Conservation (phyloP, 2,113 vertebrate species). For the Gila orcuttii region DNA sequence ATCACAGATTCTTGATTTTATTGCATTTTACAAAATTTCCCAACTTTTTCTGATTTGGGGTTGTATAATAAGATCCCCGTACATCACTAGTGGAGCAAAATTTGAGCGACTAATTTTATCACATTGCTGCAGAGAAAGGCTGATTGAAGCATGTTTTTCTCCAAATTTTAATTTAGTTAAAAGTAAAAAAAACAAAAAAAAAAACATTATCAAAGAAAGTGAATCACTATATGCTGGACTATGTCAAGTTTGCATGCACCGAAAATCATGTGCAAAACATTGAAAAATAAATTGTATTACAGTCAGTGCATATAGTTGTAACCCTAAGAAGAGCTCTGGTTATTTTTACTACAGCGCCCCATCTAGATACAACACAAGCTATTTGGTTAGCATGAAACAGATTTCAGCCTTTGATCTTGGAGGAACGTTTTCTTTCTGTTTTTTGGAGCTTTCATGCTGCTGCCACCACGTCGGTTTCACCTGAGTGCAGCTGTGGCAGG, state of each 20-base stretch:
- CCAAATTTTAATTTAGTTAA: background rate
- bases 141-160: background rate
- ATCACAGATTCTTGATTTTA: no score
- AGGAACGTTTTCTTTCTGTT: constrained; percentile 5
- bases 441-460: constrained; percentile 42
- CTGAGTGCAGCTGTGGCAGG: constrained; percentile 54
- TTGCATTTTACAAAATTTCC: no score
- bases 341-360: background rate
- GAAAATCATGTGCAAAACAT: background rate
- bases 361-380: constrained; percentile 8
- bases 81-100: no score
- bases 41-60: no score
- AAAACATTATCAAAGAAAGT: background rate
- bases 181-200: no score
- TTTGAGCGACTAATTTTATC: no score
- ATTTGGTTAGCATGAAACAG: constrained; percentile 3
- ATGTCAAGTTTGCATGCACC: background rate
- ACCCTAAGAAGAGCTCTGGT: background rate
- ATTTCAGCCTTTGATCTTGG: constrained; percentile 39
- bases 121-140: no score
- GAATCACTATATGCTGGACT: background rate
- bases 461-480: constrained; percentile 52
- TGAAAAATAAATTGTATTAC: background rate
- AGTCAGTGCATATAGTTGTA: background rate
- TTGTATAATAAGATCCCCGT: no score